phyloP scores from a whole-genome alignment of 2,113 vertebrate species.

The Takifugu bimaculatus region DNA sequence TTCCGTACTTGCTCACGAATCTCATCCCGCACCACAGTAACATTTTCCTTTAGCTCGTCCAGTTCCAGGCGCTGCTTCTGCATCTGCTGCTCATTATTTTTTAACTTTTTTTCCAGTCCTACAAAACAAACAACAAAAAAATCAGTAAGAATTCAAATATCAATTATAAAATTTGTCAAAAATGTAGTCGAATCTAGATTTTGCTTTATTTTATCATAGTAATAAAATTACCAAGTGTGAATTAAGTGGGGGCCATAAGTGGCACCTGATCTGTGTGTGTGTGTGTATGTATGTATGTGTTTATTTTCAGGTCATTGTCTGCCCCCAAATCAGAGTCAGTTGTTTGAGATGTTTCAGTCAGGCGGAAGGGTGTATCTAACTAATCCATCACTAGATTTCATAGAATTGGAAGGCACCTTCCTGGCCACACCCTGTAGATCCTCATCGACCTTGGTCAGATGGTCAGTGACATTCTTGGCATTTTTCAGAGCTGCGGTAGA shows the following conservation, averaged over 20 bases:
- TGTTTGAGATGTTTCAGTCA: too few relatives aligned
- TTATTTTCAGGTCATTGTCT: too few relatives aligned
- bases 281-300: too few relatives aligned
- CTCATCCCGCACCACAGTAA: slow-evolving; percentile 62
- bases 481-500: slow-evolving; percentile 62
- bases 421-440: slow-evolving; percentile 67
- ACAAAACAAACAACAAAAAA: background rate
- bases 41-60: slow-evolving; percentile 68
- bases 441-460: slow-evolving; percentile 62
- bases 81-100: slow-evolving; percentile 74
- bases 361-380: too few relatives aligned
- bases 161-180: too few relatives aligned
- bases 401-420: slow-evolving; percentile 67
- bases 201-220: too few relatives aligned
- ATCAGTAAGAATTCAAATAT: too few relatives aligned
- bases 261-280: too few relatives aligned
- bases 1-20: slow-evolving; percentile 64
- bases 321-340: too few relatives aligned
- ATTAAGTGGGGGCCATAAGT: too few relatives aligned
- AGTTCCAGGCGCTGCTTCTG: slow-evolving; percentile 68
- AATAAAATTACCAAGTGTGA: too few relatives aligned
- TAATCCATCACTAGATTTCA: background rate
- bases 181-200: too few relatives aligned
- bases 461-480: slow-evolving; percentile 50
- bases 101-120: slow-evolving; percentile 79